Percentiles rank a stretch among this genome's conserved stretches.
These are phyloP conservation scores for Microchrysa polita DNA, from an alignment of 2,888 invertebrate species.

Conservation along the genomic window DNA sequence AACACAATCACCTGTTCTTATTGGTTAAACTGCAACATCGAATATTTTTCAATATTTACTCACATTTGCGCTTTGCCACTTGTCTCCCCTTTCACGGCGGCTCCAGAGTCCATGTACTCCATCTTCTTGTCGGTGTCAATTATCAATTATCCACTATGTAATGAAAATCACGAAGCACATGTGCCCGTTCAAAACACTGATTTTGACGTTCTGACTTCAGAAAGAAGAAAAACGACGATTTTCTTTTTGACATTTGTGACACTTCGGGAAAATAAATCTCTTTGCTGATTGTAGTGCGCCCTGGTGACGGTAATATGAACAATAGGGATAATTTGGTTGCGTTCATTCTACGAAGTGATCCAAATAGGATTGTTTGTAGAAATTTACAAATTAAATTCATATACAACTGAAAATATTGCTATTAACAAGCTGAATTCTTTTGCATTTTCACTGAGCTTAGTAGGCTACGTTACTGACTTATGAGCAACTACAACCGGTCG, in stretches of 20 bases:
- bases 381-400: too few species aligned
- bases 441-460: too few species aligned
- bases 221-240: slow-evolving; percentile 13
- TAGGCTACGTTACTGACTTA: too few species aligned
- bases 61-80: slow-evolving; percentile 28
- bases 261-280: background rate
- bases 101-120: slow-evolving; percentile 31
- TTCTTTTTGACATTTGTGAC: background rate
- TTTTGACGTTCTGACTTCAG: slow-evolving; percentile 21
- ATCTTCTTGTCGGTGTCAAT: background rate
- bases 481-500: too few species aligned
- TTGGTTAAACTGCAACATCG: background rate
- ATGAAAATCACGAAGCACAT: slow-evolving; percentile 13
- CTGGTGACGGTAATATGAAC: slow-evolving; percentile 5
- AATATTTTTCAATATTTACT: background rate
- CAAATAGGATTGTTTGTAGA: too few species aligned
- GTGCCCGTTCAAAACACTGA: slow-evolving; percentile 6
- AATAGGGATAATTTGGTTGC: too few species aligned
- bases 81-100: slow-evolving; percentile 1
- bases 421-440: too few species aligned
- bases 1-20: slow-evolving; percentile 5
- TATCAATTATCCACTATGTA: background rate
- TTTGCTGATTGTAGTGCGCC: slow-evolving; percentile 5
- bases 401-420: too few species aligned
- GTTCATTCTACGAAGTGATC: too few species aligned